Evolutionary conservation across 2,113 vertebrate species (phyloP), one percentile per base, ranked within the genome.

Genomic region (Sinosuthora webbiana): DNA sequence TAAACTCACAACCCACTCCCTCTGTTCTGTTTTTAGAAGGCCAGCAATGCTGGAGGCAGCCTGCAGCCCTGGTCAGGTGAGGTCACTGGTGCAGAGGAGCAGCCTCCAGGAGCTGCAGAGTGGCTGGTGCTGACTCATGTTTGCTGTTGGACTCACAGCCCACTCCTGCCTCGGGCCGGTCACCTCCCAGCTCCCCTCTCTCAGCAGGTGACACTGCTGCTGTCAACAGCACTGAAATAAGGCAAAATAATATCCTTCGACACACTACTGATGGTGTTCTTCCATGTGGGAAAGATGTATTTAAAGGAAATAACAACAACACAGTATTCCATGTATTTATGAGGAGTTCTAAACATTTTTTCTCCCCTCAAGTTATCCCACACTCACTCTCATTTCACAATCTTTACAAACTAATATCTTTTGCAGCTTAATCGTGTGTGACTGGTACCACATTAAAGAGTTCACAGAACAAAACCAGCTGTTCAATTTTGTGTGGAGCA

Each of bases 21-120:
- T 57, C 10, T 18, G 15, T 8, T 59, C 24, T 47, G 42, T 23
- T 82, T 83, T 62, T 0, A 53, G 62, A 15, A 65, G 52, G 27
- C 12, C 15, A 53, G 87, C 35, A 23, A 0, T 23, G 71, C 33
- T 63, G 74, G 57, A 55, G 71, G 2, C 33, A 85, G 77, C 12
- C 71, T 42, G 4, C 93, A 96, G 87, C 68, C 57, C 31, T 75
- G 89, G 91, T 95, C 95, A 96, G 47, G 24, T 30, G n/a, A 90
- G 95, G 95, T 83, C 44, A 95, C 4, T 68, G 92, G 94, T 93
- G 95, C 94, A 96, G 91, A 97, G 92, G 21, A 90, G 42, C 60
- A 28, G 49, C 45, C 60, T 73, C 67, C 30, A 17, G 79, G 37
- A 93, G 90, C 79, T 5, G 22, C 21, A 2, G 37, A 79, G 65